These are phyloP conservation scores for Pteria penguin DNA, from an alignment of 2,888 invertebrate genomes.

Conservation along the genomic window DNA sequence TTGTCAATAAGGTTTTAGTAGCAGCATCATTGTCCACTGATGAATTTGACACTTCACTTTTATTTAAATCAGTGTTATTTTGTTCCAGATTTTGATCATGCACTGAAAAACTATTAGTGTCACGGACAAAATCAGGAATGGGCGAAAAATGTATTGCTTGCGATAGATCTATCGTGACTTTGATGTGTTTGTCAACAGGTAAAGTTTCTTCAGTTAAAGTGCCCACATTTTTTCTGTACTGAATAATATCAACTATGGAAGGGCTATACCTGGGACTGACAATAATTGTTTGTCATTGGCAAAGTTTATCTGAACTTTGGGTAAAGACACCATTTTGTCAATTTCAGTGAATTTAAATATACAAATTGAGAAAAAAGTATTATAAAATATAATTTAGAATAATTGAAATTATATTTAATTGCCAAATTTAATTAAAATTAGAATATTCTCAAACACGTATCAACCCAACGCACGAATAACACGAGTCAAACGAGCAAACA, in stretches of 20 bases:
- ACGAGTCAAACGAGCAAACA: neutral
- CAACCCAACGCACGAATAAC: neutral
- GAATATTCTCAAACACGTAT: neutral
- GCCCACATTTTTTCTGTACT: neutral
- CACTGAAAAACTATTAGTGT: neutral
- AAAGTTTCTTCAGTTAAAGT: neutral
- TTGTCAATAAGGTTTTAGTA: neutral
- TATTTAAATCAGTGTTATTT: neutral
- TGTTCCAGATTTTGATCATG: neutral
- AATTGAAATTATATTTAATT: neutral
- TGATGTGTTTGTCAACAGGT: neutral
- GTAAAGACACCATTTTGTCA: too few relatives aligned
- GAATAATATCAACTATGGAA: neutral
- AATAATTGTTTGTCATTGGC: neutral
- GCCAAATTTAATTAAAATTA: neutral
- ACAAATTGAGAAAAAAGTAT: neutral
- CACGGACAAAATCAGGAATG: neutral
- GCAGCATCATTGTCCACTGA: neutral
- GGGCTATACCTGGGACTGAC: neutral
- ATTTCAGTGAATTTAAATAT: neutral
- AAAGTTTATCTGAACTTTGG: neutral
- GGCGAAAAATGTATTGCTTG: neutral
- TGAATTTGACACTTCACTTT: neutral
- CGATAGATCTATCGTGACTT: conserved; percentile 1
- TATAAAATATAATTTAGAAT: neutral